Evolutionary conservation across 2,888 invertebrate species (phyloP), one percentile per base, ranked within the genome.

Genomic region (Diadegma fenestrale): DNA sequence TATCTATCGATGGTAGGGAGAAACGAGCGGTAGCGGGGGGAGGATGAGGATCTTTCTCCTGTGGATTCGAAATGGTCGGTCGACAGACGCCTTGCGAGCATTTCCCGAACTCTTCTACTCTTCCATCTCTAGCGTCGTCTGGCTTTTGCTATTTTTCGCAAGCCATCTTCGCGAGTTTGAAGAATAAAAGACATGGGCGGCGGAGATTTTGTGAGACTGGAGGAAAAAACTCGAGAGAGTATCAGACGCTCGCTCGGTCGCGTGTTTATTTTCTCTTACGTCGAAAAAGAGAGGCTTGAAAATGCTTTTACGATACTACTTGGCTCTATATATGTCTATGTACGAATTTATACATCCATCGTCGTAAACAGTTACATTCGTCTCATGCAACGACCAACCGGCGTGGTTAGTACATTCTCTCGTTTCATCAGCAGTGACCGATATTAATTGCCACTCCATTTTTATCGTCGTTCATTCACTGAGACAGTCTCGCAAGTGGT

Each of bases 381-480:
- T 89, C 86, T 87, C 86, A 22, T 14, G 66, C 80, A 54, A 71
- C 88, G 54, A 71, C 88, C 88, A 86, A 72, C 82, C 71, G 80
- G 82, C 86, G 87, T 78, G 79, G 80, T 82, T 87, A 82, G 84
- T 58, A 66, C 68, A 58, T 75, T 80, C 87, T 80, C 10, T 73
- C 43, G 45, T 75, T 75, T 54, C 58, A 80, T 48, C 75, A 66
- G 84, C 86, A 87, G 88, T 89, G 89, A 90, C 91, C 90, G 86
- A 91, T 91, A 91, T 91, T 91, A 91, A 91, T 91, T 91, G 90
- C 91, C 90, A 91, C 91, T 90, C 89, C 89, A 90, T 89, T 91
- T 91, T 91, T 91, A 91, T 91, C 90, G 89, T 88, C 91, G 88
- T 89, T 91, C 91, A 91, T 91, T 91, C 91, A 89, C 89, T 87